These are phyloP conservation scores for Stramonita haemastoma DNA, from an alignment of 2,888 invertebrate species.

Conservation along the genomic window DNA sequence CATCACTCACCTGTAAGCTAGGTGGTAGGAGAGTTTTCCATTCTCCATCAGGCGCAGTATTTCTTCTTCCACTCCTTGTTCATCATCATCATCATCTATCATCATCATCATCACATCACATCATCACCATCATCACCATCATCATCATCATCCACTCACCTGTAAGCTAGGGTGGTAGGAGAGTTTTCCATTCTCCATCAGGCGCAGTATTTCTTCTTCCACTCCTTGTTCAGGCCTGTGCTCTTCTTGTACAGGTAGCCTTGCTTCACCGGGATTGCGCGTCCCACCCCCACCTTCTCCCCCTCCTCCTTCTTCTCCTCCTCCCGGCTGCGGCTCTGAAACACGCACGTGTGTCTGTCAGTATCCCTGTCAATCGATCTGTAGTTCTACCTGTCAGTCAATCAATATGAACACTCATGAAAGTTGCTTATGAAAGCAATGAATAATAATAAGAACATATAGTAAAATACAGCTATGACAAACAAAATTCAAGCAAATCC, in stretches of 20 bases:
- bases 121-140: background rate
- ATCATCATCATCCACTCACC: slow-evolving; percentile 80
- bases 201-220: slow-evolving; percentile 99
- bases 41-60: background rate
- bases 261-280: slow-evolving; percentile 55
- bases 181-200: slow-evolving; percentile 94
- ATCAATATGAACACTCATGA: no score
- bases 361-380: no score
- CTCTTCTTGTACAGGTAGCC: slow-evolving; percentile 97
- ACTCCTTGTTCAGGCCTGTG: slow-evolving; percentile 93
- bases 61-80: background rate
- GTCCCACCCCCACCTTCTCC: background rate
- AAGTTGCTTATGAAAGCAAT: no score
- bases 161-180: slow-evolving; percentile 98
- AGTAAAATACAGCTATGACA: no score
- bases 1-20: background rate
- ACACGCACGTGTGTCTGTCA: no score
- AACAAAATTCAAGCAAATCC: no score
- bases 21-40: background rate
- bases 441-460: no score
- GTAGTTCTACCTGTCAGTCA: no score
- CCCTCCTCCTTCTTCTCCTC: slow-evolving; percentile 9
- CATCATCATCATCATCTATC: background rate
- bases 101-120: no score
- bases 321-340: background rate